Base-by-base conservation (phyloP, 2,797 vertebrate genomes). In the Ptychobarbus kaznakovi region DNA sequence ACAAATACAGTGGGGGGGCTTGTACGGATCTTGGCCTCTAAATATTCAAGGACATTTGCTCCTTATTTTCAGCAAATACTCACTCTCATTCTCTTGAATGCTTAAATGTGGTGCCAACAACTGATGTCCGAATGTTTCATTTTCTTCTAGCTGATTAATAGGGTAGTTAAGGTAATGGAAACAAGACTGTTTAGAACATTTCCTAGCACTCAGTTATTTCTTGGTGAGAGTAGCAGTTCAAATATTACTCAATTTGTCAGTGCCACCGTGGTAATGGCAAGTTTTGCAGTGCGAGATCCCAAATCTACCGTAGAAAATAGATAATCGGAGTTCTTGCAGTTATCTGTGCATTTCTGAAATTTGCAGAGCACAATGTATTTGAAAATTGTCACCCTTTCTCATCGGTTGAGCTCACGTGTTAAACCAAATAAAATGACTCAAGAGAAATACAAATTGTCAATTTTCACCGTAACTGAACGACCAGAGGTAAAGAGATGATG, bases 391-490 rank as follows among this genome's bases (percentile, higher is more conserved):
- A 68, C 63, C 49, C 35, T 44, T 78, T 79, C 6, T 70, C 61
- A 32, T 20, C 11, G 9, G 40, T 58, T n/a, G 69, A 74, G 25
- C 70, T 70, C 58, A 83, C 1, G 0, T 66, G 8, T 51, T 56
- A 76, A 69, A 77, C 22, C 16, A 69, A 42, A 69, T 15, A 76
- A 77, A 83, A 38, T 18, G 46, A 83, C 42, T 63, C 25, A 35
- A 61, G 53, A 66, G 15, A 83, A 66, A 75, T 40, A 83, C 72
- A 83, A 78, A 84, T 32, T 22, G 46, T 79, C 49, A 72, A 78
- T 46, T 70, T 77, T 35, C 38, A 25, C 51, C 25, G 0, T 69
- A 78, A 69, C 75, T 12, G 18, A 35, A 40, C 3, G n/a, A 69
- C 65, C n/a, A 58, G 63, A 78, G 40, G 74, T 49, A 13, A 66